These are phyloP conservation scores for Leptinotarsa juncta DNA, from an alignment of 2,888 invertebrate genomes.

Conservation along the genomic window DNA sequence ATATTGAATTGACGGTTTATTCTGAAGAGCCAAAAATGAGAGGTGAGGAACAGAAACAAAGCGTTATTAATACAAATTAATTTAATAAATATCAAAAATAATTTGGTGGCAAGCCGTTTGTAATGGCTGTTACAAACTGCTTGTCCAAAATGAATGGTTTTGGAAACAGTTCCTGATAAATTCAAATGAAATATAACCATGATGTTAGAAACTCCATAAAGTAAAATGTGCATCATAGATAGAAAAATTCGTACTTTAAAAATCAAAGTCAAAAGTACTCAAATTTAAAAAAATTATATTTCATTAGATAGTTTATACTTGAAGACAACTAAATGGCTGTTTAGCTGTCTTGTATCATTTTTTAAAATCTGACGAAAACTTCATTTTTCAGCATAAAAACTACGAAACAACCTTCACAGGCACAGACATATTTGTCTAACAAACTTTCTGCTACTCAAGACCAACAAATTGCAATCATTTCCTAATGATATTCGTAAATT, in stretches of 20 bases:
- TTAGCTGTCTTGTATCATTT: conserved; percentile 49
- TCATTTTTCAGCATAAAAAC: too few relatives aligned
- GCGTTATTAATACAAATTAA: neutral
- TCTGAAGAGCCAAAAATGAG: neutral
- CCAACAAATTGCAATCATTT: neutral
- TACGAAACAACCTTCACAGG: too few relatives aligned
- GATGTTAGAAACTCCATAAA: too few relatives aligned
- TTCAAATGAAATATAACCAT: neutral
- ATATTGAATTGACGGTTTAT: too few relatives aligned
- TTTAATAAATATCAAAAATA: conserved; percentile 14
- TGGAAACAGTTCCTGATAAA: neutral
- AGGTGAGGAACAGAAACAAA: neutral
- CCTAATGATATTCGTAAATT: neutral
- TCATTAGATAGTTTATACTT: conserved; percentile 15
- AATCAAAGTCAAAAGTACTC: neutral
- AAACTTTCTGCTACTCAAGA: too few relatives aligned
- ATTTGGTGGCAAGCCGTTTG: conserved; percentile 46
- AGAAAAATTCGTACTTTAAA: neutral
- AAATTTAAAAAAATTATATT: neutral
- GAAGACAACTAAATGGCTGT: conserved; percentile 62
- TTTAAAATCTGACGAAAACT: too few relatives aligned
- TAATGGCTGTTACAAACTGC: conserved; percentile 62
- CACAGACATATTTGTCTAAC: too few relatives aligned
- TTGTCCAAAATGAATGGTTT: conserved; percentile 36
- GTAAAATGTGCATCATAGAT: neutral